Evolutionary conservation across 2,113 vertebrate genomes (phyloP).

Genomic region (Poecilia latipinna): DNA sequence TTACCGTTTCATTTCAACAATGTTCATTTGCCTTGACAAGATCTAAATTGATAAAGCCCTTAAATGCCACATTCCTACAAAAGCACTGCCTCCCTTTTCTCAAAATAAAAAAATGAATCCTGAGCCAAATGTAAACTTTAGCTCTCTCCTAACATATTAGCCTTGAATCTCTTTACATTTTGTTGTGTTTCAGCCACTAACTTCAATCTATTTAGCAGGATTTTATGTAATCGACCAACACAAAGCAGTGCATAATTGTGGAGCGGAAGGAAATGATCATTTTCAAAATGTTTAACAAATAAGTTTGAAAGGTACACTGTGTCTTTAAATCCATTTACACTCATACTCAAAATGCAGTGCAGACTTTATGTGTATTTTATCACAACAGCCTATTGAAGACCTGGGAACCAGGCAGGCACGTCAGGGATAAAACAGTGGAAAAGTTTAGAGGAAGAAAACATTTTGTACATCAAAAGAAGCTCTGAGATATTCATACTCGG

Average conservation of each 20-base stretch:
- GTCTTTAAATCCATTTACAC: not conserved
- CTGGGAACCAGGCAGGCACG: not conserved
- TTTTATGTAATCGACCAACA: not conserved
- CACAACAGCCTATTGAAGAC: not conserved
- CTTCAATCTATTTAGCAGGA: not conserved
- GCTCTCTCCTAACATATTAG: too few species aligned
- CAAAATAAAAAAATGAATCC: too few species aligned
- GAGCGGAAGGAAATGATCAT: not conserved
- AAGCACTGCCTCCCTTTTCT: too few species aligned
- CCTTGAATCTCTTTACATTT: too few species aligned
- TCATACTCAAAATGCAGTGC: not conserved
- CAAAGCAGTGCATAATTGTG: not conserved
- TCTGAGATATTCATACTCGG: not conserved
- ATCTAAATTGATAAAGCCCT: not conserved
- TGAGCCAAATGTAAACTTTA: too few species aligned
- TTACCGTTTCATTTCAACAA: not conserved
- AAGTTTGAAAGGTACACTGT: not conserved
- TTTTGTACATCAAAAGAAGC: not conserved
- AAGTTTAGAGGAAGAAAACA: not conserved
- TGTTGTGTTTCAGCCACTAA: too few species aligned
- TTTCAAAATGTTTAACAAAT: not conserved
- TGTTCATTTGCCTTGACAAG: not conserved
- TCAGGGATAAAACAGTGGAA: not conserved
- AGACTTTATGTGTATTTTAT: not conserved
- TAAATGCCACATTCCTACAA: too few species aligned